These are phyloP conservation scores for Holotrichia oblita DNA, from an alignment of 1,140 invertebrate genomes.

Conservation along the genomic window DNA sequence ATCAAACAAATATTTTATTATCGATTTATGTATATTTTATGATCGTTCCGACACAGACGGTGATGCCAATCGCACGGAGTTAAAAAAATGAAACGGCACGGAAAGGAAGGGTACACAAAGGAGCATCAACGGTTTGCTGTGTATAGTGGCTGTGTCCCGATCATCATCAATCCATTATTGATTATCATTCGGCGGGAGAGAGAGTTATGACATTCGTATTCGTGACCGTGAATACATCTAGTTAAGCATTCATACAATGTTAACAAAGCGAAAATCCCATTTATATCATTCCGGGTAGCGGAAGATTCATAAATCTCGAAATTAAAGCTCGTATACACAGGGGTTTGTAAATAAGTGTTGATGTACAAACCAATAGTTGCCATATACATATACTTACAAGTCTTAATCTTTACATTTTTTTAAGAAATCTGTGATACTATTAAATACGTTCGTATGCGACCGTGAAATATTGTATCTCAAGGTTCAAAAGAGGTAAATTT, in stretches of 20 bases:
- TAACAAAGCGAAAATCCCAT: conserved; percentile 60
- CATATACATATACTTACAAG: too few relatives aligned
- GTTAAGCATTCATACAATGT: conserved; percentile 60
- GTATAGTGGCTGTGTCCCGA: not conserved
- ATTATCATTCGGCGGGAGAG: conserved; percentile 55
- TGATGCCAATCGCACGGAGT: not conserved
- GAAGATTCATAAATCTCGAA: conserved; percentile 21
- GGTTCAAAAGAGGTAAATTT: too few relatives aligned
- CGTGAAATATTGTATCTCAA: too few relatives aligned
- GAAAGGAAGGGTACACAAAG: not conserved
- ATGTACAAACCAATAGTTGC: too few relatives aligned
- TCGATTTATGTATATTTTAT: conserved; percentile 31
- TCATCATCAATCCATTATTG: conserved; percentile 61
- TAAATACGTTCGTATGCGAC: too few relatives aligned
- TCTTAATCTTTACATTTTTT: too few relatives aligned
- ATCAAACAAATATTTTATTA: conserved; percentile 16
- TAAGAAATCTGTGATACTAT: too few relatives aligned
- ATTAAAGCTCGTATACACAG: not conserved
- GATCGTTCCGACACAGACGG: not conserved
- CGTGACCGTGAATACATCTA: conserved; percentile 62
- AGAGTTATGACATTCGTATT: conserved; percentile 60
- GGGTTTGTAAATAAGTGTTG: too few relatives aligned
- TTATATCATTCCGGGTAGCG: conserved; percentile 42
- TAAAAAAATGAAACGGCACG: conserved; percentile 9
- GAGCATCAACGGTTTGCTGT: conserved; percentile 15